Evolutionary conservation across 2,113 vertebrate genomes (phyloP).

Genomic region (Nothoprocta pentlandii): DNA sequence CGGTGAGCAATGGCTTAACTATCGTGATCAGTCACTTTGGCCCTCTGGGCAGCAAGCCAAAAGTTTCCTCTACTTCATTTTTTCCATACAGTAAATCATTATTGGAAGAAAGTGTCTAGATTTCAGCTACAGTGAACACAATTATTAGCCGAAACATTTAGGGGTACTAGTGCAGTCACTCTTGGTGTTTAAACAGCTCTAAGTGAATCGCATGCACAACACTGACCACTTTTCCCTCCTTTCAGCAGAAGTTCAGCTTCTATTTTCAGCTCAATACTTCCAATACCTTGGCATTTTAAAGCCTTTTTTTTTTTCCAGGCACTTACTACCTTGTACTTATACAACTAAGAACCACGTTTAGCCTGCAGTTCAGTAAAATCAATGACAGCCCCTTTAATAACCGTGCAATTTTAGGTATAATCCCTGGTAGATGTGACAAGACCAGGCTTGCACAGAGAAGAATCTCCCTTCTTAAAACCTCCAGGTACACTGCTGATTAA

Average conservation of each 20-base stretch:
- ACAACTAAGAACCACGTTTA: background rate
- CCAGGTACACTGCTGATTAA: rapidly evolving
- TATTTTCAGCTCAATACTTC: background rate
- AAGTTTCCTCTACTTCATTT: background rate
- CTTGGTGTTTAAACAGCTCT: background rate
- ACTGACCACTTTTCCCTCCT: background rate
- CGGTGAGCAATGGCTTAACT: conserved; percentile 46
- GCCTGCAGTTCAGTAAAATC: background rate
- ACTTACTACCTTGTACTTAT: background rate
- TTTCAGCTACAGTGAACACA: background rate
- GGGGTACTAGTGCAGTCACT: background rate
- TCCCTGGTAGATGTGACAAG: background rate
- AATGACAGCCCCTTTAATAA: background rate
- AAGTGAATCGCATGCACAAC: rapidly evolving
- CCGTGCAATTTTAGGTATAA: background rate
- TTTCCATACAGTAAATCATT: background rate
- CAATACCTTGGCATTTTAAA: background rate
- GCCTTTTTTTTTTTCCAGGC: background rate
- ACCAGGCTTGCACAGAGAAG: background rate
- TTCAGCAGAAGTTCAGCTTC: background rate
- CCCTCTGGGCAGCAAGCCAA: conserved; percentile 12
- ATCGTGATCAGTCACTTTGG: conserved; percentile 33
- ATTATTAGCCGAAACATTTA: background rate
- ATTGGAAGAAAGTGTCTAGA: background rate
- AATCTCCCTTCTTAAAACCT: rapidly evolving